A percentile compares a stretch with the other conserved stretches of the same genome.
Conservation (phyloP, 1,140 invertebrate genomes). For the Apis dorsata region DNA sequence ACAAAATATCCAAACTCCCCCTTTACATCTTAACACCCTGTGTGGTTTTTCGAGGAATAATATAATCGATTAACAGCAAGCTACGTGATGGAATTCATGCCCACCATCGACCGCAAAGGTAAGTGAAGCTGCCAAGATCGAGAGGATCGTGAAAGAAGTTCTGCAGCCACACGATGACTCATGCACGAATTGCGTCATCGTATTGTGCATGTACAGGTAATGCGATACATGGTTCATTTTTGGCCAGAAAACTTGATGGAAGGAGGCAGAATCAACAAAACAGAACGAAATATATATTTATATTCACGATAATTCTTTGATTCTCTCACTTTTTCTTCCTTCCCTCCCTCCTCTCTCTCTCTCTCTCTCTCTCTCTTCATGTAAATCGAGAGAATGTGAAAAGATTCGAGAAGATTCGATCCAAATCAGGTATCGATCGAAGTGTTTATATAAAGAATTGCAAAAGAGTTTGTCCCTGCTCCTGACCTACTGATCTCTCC, state of each 20-base stretch:
- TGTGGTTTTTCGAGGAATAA: slow-evolving; percentile 48
- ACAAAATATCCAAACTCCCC: background rate
- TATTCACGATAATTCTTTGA: slow-evolving; percentile 16
- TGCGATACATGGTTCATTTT: background rate
- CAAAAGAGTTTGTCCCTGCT: background rate
- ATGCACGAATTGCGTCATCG: slow-evolving; percentile 20
- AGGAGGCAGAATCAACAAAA: slow-evolving; percentile 28
- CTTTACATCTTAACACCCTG: slow-evolving; percentile 22
- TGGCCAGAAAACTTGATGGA: background rate
- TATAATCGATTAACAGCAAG: slow-evolving; percentile 61
- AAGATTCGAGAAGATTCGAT: background rate
- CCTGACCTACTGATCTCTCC: background rate
- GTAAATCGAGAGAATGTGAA: background rate
- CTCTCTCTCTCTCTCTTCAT: background rate
- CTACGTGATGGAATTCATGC: slow-evolving; percentile 31
- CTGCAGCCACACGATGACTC: slow-evolving; percentile 14
- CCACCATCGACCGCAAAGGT: slow-evolving; percentile 35
- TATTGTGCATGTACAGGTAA: slow-evolving; percentile 21
- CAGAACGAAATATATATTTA: background rate
- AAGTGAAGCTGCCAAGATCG: slow-evolving; percentile 42
- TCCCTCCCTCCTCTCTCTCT: background rate
- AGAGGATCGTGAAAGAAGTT: slow-evolving; percentile 11
- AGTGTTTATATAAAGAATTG: background rate
- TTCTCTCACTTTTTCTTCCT: background rate
- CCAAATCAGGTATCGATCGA: background rate